Percentiles rank a stretch among this genome's conserved stretches.
phyloP scores from a whole-genome alignment of 2,888 invertebrate genomes.

The Drosophila prolongata region DNA sequence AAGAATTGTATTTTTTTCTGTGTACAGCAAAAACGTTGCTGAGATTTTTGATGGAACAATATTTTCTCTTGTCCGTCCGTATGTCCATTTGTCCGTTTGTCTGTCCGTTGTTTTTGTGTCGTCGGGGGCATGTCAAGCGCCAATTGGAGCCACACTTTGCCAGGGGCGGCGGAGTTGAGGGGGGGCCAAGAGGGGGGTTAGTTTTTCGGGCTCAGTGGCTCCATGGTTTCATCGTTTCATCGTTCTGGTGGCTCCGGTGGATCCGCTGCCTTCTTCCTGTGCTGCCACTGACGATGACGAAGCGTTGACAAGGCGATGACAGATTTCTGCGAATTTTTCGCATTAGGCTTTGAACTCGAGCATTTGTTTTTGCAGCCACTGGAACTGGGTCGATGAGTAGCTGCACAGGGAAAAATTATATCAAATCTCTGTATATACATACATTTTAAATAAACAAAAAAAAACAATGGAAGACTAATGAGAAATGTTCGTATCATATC shows the following conservation, averaged over 20 bases:
- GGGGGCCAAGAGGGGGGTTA: not conserved
- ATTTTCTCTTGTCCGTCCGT: slow-evolving; percentile 61
- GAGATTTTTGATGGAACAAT: slow-evolving; percentile 75
- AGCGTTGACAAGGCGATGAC: slow-evolving; percentile 82
- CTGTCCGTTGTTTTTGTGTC: slow-evolving; percentile 6
- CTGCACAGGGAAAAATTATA: not conserved
- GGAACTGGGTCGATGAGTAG: slow-evolving; percentile 43
- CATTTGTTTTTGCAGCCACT: slow-evolving; percentile 60
- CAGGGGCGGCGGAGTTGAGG: not conserved
- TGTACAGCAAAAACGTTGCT: slow-evolving; percentile 43
- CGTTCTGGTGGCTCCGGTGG: slow-evolving; percentile 10
- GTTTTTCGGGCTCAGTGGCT: slow-evolving; percentile 20
- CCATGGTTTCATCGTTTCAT: not conserved
- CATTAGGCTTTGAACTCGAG: slow-evolving; percentile 79
- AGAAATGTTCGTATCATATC: too few relatives aligned
- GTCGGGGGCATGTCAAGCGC: slow-evolving; percentile 58
- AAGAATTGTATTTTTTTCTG: not conserved
- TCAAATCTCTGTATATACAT: too few relatives aligned
- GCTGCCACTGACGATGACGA: slow-evolving; percentile 70
- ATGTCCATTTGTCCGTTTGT: slow-evolving; percentile 1
- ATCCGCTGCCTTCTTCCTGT: slow-evolving; percentile 40
- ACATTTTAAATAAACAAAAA: too few relatives aligned
- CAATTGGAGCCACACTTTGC: slow-evolving; percentile 70
- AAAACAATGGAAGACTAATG: too few relatives aligned
- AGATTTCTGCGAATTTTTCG: slow-evolving; percentile 83